A percentile compares a stretch with the other conserved stretches of the same genome.
phyloP scores from a whole-genome alignment of 2,113 vertebrate species.

The Antechinus flavipes region DNA sequence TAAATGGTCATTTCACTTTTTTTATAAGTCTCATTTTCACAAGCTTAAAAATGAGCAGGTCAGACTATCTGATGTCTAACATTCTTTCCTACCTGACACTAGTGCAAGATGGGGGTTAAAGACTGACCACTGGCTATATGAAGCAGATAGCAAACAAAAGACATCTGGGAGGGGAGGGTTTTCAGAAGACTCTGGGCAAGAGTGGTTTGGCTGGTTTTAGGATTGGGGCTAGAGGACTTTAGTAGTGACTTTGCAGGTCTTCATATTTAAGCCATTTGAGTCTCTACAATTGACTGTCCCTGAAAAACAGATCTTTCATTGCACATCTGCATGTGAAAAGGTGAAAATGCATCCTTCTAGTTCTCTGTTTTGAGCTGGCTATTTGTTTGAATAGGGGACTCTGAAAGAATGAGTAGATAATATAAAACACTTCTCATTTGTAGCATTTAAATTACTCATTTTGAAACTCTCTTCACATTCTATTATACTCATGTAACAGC shows the following conservation, averaged over 20 bases:
- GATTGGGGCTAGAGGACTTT: not conserved
- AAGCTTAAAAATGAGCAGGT: not conserved
- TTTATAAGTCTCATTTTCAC: not conserved
- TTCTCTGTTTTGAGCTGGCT: not conserved
- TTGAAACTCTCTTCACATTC: constrained; percentile 5
- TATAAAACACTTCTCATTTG: not conserved
- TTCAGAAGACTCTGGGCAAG: not conserved
- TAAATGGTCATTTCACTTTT: not conserved
- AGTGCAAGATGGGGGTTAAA: not conserved
- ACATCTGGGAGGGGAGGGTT: not conserved
- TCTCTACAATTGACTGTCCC: not conserved
- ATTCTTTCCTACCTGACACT: not conserved
- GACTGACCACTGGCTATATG: not conserved
- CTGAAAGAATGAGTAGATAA: not conserved
- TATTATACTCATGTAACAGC: not conserved
- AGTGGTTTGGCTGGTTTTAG: not conserved
- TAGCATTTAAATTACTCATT: constrained; percentile 34
- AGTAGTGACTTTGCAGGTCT: not conserved
- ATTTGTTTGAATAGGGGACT: constrained; percentile 20
- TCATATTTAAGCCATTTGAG: constrained; percentile 6
- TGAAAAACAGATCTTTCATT: constrained; percentile 27
- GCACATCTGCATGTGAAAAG: not conserved
- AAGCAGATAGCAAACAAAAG: not conserved
- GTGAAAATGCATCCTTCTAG: not conserved
- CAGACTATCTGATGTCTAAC: not conserved